Evolutionary conservation across 1,140 invertebrate genomes (phyloP).

Genomic region (Apis cerana): DNA sequence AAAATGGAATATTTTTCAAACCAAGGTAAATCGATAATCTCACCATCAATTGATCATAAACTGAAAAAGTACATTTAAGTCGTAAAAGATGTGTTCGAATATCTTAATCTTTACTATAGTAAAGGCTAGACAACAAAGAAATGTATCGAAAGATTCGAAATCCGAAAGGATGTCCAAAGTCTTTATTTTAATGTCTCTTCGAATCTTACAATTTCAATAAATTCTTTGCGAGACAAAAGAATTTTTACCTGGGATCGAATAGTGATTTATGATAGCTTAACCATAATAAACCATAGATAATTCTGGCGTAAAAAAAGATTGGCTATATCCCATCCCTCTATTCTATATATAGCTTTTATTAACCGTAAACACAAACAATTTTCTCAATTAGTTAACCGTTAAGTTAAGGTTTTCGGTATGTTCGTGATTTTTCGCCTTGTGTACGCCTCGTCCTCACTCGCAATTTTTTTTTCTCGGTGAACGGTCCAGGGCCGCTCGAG

Average conservation of each 20-base stretch:
- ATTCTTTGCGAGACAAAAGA: too few relatives aligned
- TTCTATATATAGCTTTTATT: background rate
- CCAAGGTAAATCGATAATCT: background rate
- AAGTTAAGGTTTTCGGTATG: background rate
- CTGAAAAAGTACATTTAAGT: too few relatives aligned
- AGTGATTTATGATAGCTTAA: too few relatives aligned
- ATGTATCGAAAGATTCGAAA: background rate
- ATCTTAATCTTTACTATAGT: too few relatives aligned
- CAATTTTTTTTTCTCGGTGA: conserved; percentile 55
- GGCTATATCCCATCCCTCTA: too few relatives aligned
- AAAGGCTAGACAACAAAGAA: background rate
- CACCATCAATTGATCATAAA: background rate
- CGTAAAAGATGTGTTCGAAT: too few relatives aligned
- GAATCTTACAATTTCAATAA: background rate
- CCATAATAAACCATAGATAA: background rate
- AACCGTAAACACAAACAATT: background rate
- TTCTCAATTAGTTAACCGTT: background rate
- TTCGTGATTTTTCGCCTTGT: conserved; percentile 30
- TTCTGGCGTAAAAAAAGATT: too few relatives aligned
- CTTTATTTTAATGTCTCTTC: too few relatives aligned
- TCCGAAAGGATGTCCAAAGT: background rate
- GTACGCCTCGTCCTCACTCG: conserved; percentile 30
- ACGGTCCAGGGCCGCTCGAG: conserved; percentile 63
- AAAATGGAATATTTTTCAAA: background rate
- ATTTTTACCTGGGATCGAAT: background rate